A percentile compares a stretch with the other conserved stretches of the same genome.
Conservation (phyloP, 2,113 vertebrate genomes). For the Plotosus lineatus region DNA sequence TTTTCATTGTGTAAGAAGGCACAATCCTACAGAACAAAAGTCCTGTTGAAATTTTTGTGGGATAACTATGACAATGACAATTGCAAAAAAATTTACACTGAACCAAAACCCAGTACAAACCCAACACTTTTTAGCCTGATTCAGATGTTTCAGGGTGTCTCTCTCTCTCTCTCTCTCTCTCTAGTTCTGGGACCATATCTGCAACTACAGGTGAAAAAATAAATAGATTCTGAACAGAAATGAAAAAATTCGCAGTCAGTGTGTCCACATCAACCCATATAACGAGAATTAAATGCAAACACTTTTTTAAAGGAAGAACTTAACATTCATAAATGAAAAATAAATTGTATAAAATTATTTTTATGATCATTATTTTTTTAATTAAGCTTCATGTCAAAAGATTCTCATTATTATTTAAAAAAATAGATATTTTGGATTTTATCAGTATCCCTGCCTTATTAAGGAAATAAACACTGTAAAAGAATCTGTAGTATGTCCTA, state of each 20-base stretch:
- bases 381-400: too few relatives aligned
- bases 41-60: background rate
- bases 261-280: background rate
- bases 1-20: background rate
- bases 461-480: too few relatives aligned
- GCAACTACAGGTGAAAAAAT: background rate
- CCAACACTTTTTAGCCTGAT: background rate
- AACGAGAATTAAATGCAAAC: constrained; percentile 23
- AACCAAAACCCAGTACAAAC: background rate
- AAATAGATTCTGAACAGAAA: background rate
- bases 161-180: background rate
- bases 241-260: background rate
- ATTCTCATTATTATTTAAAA: too few relatives aligned
- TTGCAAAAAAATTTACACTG: background rate
- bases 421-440: too few relatives aligned
- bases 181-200: too few relatives aligned
- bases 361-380: too few relatives aligned
- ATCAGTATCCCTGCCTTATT: too few relatives aligned
- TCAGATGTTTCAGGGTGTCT: background rate
- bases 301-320: background rate
- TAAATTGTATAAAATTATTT: too few relatives aligned
- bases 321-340: too few relatives aligned
- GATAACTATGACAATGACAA: background rate
- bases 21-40: background rate
- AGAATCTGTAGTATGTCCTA: too few relatives aligned